A percentile compares a stretch with the other conserved stretches of the same genome.
These are phyloP conservation scores for Eurytoma adleriae DNA, from an alignment of 2,888 invertebrate genomes.

Conservation along the genomic window DNA sequence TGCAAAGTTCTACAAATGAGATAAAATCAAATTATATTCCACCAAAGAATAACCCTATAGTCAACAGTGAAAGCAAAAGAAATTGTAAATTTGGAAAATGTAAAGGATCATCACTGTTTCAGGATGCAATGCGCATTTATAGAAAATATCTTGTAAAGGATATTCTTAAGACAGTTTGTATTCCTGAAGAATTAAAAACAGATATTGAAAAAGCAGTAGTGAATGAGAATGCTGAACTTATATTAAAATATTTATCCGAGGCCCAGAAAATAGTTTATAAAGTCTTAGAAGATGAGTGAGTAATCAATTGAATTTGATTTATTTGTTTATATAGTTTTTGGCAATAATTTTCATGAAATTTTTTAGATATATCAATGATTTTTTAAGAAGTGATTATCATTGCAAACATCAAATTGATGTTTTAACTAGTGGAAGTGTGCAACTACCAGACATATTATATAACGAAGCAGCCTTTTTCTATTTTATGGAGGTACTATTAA, in stretches of 20 bases:
- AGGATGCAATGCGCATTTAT: conserved; percentile 85
- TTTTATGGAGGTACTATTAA: conserved; percentile 88
- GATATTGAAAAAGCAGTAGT: conserved; percentile 83
- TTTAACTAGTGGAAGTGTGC: conserved; percentile 87
- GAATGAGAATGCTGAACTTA: conserved; percentile 81
- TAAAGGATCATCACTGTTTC: conserved; percentile 64
- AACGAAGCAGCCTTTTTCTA: conserved; percentile 95
- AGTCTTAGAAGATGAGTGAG: conserved; percentile 83
- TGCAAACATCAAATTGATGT: conserved; percentile 96
- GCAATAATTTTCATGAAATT: conserved; percentile 8
- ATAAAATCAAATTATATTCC: conserved; percentile 62
- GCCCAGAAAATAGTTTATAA: conserved; percentile 84
- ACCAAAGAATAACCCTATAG: conserved; percentile 69
- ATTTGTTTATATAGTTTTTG: not conserved
- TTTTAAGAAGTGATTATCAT: conserved; percentile 90
- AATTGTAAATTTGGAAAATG: conserved; percentile 57
- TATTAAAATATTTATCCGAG: conserved; percentile 84
- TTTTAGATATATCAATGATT: conserved; percentile 84
- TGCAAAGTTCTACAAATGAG: conserved; percentile 49
- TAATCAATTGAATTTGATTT: conserved; percentile 38
- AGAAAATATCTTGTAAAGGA: conserved; percentile 87
- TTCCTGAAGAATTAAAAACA: conserved; percentile 80
- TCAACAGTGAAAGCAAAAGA: conserved; percentile 62
- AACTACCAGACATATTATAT: conserved; percentile 91
- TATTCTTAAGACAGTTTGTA: conserved; percentile 79